These are phyloP conservation scores for Petrocephalus zakoni DNA, from an alignment of 2,113 vertebrate species.

Conservation along the genomic window DNA sequence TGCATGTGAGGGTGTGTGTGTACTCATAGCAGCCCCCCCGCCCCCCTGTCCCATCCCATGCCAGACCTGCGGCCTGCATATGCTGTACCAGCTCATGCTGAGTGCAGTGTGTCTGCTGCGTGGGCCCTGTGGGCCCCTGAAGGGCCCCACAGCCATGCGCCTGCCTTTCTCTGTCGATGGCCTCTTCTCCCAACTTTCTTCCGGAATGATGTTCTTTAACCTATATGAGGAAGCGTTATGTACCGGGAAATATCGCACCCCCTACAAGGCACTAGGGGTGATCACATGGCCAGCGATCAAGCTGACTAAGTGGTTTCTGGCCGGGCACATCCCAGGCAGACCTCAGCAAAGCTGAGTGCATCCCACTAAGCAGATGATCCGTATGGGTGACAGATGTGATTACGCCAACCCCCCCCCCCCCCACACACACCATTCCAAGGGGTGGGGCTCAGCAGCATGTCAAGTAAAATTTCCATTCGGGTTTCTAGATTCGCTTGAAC, in stretches of 20 bases:
- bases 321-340: not conserved
- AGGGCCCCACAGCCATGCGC: not conserved
- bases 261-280: not conserved
- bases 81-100: not conserved
- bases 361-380: not conserved
- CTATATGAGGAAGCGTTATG: not conserved
- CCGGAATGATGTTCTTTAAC: not conserved
- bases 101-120: not conserved
- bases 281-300: not conserved
- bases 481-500: not conserved
- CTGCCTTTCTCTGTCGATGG: not conserved
- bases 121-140: not conserved
- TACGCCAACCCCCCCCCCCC: not conserved
- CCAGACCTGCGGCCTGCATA: not conserved
- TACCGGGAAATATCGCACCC: not conserved
- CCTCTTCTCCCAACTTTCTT: not conserved
- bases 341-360: not conserved
- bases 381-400: not conserved
- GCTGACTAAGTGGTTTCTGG: not conserved
- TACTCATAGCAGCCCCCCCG: not conserved
- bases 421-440: too few relatives aligned
- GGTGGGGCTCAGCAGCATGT: not conserved
- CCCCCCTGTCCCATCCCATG: not conserved
- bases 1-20: not conserved
- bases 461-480: not conserved